Evolutionary conservation across 2,888 invertebrate species (phyloP), one percentile per base, ranked within the genome.

Genomic region (Lasioglossum pauxillum): DNA sequence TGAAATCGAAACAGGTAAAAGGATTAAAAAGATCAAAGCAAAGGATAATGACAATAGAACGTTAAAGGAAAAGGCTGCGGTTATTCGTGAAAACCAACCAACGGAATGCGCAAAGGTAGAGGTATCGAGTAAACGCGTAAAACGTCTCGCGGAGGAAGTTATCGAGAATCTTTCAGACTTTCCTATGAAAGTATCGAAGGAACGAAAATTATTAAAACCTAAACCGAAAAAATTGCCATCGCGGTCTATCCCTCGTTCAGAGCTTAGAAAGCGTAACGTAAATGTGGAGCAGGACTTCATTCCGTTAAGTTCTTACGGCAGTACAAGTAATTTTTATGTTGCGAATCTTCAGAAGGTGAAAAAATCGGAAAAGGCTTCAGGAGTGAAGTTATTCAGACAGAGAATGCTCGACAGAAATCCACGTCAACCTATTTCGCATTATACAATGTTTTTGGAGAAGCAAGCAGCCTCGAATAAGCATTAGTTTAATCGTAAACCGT

Each of bases 261-360:
- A 60, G 44, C 10, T 12, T 14, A 74, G 49, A 27, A 41, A 41
- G 12, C 53, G 10, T 16, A 73, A 69, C 23, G 19, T 46, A 4
- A 46, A 60, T 44, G 35, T 74, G 4, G 86, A 89, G 7, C 81
- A 89, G 0, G 89, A 82, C 10, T 90, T 80, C n/a, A 80, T 90
- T 41, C 60, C 89, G 0, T 82, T 91, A 0, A 94, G 93, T 82
- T 83, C 84, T 5, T 80, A 78, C 19, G 94, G 94, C 73, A 90
- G 93, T 64, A 94, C 94, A 5, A 94, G 94, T 1, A 76, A 92
- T 41, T 95, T 95, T 72, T 77, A 82, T 12, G 91, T 94, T 2
- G 86, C 92, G 0, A 90, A 92, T 72, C 57, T 95, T n/a, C 41
- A 84, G 8, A 94, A 93, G 75, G 69, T 86, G 0, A 90, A 85